A percentile compares a stretch with the other conserved stretches of the same genome.
Evolutionary conservation across 2,797 vertebrate genomes (phyloP).

Genomic region (Macrochelys suwanniensis): DNA sequence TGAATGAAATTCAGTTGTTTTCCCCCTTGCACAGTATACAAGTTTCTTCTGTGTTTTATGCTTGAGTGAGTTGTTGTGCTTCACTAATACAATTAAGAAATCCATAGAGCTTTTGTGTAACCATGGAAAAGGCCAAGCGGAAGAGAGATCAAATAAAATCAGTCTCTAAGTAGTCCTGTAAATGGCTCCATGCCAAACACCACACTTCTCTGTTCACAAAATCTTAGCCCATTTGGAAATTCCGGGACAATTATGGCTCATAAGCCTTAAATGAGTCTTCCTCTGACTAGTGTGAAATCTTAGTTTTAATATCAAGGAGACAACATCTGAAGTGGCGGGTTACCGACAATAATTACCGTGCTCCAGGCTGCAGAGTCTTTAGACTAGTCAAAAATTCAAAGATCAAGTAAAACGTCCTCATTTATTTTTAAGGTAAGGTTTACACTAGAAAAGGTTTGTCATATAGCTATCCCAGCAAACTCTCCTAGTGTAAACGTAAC

Average conservation of each 20-base stretch:
- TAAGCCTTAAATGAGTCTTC: neutral
- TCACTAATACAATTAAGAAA: slow-evolving; percentile 47
- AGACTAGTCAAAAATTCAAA: neutral
- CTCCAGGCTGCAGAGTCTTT: neutral
- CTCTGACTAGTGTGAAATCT: neutral
- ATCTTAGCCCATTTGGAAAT: neutral
- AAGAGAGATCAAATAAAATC: neutral
- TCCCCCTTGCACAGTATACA: slow-evolving; percentile 38
- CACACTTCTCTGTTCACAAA: neutral
- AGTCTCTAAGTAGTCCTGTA: slow-evolving; percentile 13
- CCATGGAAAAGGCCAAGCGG: slow-evolving; percentile 3
- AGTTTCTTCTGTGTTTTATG: slow-evolving; percentile 50
- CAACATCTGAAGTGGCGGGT: neutral
- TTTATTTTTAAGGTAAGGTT: neutral
- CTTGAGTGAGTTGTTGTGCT: slow-evolving; percentile 53
- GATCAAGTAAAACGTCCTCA: neutral
- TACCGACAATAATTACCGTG: neutral
- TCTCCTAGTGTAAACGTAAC: neutral
- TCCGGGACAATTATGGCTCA: neutral
- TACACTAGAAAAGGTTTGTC: neutral
- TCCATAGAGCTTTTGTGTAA: slow-evolving; percentile 28
- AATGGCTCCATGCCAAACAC: neutral
- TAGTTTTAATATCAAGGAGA: neutral
- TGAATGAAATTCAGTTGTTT: slow-evolving; percentile 17
- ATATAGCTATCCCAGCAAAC: neutral